phyloP scores from a whole-genome alignment of 2,113 vertebrate species.

The Spheniscus mendiculus region DNA sequence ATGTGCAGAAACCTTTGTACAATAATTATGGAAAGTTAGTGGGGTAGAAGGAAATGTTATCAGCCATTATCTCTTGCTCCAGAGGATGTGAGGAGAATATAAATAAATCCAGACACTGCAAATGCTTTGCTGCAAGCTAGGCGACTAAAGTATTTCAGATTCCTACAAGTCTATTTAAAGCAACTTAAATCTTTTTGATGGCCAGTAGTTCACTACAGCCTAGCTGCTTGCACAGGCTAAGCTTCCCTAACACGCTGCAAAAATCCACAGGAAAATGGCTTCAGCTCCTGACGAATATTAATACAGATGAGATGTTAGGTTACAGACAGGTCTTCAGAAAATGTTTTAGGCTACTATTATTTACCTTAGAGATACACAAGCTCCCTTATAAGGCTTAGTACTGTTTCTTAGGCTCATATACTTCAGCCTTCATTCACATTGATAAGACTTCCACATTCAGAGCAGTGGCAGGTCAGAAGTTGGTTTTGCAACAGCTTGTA shows the following conservation, averaged over 20 bases:
- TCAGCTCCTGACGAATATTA: background rate
- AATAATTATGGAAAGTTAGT: constrained; percentile 58
- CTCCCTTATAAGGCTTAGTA: background rate
- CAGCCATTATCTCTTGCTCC: constrained; percentile 57
- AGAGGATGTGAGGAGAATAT: constrained; percentile 51
- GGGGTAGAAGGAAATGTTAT: constrained; percentile 70
- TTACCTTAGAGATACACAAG: background rate
- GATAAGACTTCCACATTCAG: background rate
- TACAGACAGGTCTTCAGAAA: background rate
- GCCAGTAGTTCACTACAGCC: background rate
- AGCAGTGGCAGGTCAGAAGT: background rate
- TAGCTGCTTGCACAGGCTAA: background rate
- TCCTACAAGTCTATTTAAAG: constrained; percentile 61
- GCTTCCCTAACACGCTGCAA: background rate
- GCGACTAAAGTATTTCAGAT: constrained; percentile 67
- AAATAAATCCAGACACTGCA: constrained; percentile 64
- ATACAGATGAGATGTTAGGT: background rate
- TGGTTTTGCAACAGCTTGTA: background rate
- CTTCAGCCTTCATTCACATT: background rate
- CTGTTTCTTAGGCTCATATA: background rate
- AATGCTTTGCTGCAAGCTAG: constrained; percentile 55
- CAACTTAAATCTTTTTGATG: constrained; percentile 52
- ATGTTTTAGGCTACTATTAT: background rate
- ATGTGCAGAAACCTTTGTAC: constrained; percentile 36
- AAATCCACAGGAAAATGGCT: background rate